Evolutionary conservation across 1,140 invertebrate species (phyloP).

Genomic region (Cyrtorhinus lividipennis): DNA sequence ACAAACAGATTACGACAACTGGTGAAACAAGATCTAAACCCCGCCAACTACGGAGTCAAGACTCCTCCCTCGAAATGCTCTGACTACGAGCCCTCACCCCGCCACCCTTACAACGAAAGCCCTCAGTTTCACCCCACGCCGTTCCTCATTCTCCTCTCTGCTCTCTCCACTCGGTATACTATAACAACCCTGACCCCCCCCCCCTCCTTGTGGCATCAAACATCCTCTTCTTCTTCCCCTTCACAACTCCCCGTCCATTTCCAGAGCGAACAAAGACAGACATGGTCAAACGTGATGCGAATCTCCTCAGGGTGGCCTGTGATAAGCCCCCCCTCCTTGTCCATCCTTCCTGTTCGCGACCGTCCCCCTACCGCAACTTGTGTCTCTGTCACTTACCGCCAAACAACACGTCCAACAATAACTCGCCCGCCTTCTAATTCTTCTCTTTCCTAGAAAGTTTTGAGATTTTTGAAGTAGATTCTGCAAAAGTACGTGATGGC

Average conservation of each 20-base stretch:
- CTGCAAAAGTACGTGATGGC: too few relatives aligned
- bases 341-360: not conserved
- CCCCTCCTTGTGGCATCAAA: too few relatives aligned
- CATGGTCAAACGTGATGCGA: constrained; percentile 3
- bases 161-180: not conserved
- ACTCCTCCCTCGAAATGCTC: too few relatives aligned
- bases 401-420: not conserved
- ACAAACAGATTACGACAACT: constrained; percentile 8
- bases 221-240: too few relatives aligned
- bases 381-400: not conserved
- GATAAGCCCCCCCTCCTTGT: not conserved
- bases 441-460: not conserved
- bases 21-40: not conserved
- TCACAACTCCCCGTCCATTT: too few relatives aligned
- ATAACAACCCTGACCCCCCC: too few relatives aligned
- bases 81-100: not conserved
- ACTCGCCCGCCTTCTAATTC: not conserved
- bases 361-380: too few relatives aligned
- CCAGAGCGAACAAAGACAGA: constrained; percentile 1
- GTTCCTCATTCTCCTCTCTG: not conserved
- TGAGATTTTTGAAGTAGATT: not conserved
- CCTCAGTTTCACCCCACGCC: too few relatives aligned
- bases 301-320: not conserved
- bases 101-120: not conserved
- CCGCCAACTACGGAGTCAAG: not conserved